Conservation (phyloP, 2,888 invertebrate species). For the Drosophila subsilvestris region DNA sequence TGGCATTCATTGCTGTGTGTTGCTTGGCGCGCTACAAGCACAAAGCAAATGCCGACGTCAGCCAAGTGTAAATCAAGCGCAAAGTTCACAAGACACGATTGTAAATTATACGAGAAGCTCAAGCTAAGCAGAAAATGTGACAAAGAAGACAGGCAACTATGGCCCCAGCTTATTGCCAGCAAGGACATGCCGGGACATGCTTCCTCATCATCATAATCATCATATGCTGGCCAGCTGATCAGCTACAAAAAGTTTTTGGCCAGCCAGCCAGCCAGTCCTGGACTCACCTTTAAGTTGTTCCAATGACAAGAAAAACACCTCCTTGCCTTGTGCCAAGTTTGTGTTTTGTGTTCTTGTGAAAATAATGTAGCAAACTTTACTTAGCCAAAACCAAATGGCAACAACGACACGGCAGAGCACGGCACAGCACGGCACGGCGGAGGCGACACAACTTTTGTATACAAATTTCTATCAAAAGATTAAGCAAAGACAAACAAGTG, state of each 20-base stretch:
- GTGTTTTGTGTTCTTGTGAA: conserved; percentile 68
- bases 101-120: conserved; percentile 72
- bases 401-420: neutral
- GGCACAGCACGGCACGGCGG: neutral
- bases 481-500: conserved; percentile 77
- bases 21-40: conserved; percentile 15
- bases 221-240: conserved; percentile 44
- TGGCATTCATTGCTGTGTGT: conserved; percentile 8
- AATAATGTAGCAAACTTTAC: conserved; percentile 76
- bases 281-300: conserved; percentile 55
- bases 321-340: conserved; percentile 59
- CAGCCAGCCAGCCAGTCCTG: conserved; percentile 39
- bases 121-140: conserved; percentile 62
- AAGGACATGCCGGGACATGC: conserved; percentile 24
- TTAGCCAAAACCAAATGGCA: conserved; percentile 47
- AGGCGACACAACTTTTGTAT: conserved; percentile 65
- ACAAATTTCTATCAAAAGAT: conserved; percentile 81
- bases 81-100: conserved; percentile 67
- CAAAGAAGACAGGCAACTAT: conserved; percentile 36
- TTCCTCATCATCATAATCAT: conserved; percentile 35
- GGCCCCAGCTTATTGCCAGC: conserved; percentile 9
- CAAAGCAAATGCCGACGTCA: conserved; percentile 73
- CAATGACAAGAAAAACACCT: conserved; percentile 68
- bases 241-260: conserved; percentile 49
- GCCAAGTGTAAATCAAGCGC: conserved; percentile 75